Evolutionary conservation across 2,888 invertebrate genomes (phyloP).

Genomic region (Ectemnius cavifrons): DNA sequence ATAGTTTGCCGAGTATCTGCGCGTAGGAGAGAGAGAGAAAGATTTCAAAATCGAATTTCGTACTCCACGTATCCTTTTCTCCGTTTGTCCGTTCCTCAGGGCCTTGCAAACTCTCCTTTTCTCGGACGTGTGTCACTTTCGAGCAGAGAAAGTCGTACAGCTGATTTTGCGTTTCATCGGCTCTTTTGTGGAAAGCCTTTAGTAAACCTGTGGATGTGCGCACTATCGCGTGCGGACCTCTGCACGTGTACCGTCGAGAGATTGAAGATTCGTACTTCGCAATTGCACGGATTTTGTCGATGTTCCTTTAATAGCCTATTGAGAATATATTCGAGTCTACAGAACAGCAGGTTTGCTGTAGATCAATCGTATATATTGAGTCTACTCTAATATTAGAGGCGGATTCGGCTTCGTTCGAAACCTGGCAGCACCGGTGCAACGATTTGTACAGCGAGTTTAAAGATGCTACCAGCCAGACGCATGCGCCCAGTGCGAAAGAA

Average conservation of each 20-base stretch:
- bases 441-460: conserved; percentile 18
- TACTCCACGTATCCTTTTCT: background rate
- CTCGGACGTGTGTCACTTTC: conserved; percentile 44
- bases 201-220: conserved; percentile 14
- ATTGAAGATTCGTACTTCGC: no score
- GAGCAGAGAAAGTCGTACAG: conserved; percentile 57
- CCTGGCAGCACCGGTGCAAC: no score
- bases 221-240: background rate
- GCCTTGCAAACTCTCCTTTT: background rate
- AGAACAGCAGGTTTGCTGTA: no score
- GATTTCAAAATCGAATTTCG: conserved; percentile 50
- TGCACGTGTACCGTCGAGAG: no score
- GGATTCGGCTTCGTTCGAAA: no score
- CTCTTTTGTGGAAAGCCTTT: conserved; percentile 44
- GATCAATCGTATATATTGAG: no score
- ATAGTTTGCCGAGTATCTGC: background rate
- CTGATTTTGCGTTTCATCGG: conserved; percentile 33
- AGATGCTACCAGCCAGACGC: conserved; percentile 30
- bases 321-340: no score
- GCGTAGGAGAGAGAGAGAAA: background rate
- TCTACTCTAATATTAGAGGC: no score
- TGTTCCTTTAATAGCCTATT: no score
- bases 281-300: no score
- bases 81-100: background rate
- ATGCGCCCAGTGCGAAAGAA: conserved; percentile 34